Evolutionary conservation across 2,113 vertebrate genomes (phyloP).

Genomic region (Galemys pyrenaicus): DNA sequence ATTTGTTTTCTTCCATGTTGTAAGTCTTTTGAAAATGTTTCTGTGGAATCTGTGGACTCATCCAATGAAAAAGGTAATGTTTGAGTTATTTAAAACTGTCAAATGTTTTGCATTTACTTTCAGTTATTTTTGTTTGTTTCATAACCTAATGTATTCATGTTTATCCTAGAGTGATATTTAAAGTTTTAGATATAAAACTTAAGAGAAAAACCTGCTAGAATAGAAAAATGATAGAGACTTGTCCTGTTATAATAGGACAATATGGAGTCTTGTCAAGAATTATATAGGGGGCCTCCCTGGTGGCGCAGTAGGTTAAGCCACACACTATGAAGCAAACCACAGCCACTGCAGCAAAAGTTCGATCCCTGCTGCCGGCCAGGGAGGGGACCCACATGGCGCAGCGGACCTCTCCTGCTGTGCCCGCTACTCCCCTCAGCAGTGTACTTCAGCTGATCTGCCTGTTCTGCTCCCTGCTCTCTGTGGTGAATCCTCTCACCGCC

Average conservation of each 20-base stretch:
- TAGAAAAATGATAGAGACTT: neutral
- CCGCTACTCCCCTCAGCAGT: no score
- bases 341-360: no score
- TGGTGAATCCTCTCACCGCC: no score
- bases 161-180: neutral
- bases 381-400: no score
- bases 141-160: neutral
- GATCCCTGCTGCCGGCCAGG: no score
- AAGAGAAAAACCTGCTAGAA: neutral
- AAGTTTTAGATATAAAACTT: slow-evolving; percentile 1
- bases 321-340: no score
- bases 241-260: neutral
- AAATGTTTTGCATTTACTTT: neutral
- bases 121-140: slow-evolving; percentile 14
- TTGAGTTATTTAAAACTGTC: slow-evolving; percentile 82
- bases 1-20: slow-evolving; percentile 76
- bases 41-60: slow-evolving; percentile 92
- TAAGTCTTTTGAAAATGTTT: slow-evolving; percentile 96
- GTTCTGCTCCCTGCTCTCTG: no score
- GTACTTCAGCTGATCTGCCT: no score
- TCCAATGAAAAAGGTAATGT: slow-evolving; percentile 94
- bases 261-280: neutral
- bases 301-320: no score
- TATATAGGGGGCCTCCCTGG: no score
- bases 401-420: no score